phyloP scores from a whole-genome alignment of 2,113 vertebrate genomes.

The Channa maculata region DNA sequence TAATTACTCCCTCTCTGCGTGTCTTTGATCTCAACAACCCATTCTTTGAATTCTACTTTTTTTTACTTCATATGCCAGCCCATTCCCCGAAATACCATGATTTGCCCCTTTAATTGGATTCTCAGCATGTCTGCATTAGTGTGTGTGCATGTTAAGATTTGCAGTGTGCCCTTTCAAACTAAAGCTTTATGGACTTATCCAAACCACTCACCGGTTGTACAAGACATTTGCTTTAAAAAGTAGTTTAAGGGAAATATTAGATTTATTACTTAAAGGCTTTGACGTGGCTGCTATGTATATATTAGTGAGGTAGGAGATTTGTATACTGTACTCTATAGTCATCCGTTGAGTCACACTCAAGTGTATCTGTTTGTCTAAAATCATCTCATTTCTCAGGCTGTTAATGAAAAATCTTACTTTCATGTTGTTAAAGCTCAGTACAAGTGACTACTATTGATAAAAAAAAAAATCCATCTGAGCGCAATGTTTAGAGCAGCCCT shows the following conservation, averaged over 20 bases:
- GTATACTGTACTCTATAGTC: background rate
- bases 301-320: background rate
- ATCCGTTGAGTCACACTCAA: background rate
- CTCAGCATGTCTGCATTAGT: conserved; percentile 37
- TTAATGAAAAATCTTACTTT: background rate
- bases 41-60: conserved; percentile 47
- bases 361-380: no score
- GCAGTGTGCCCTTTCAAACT: conserved; percentile 31
- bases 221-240: conserved; percentile 7
- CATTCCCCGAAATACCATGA: conserved; percentile 69
- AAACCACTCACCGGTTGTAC: conserved; percentile 17
- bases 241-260: conserved; percentile 2
- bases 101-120: conserved; percentile 66
- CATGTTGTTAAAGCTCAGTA: background rate
- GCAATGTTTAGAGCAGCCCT: conserved; percentile 1
- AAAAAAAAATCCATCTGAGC: background rate
- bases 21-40: conserved; percentile 34
- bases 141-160: conserved; percentile 39
- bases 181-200: conserved; percentile 37
- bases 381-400: background rate
- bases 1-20: conserved; percentile 59
- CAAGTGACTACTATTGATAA: background rate
- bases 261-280: conserved; percentile 14
- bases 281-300: conserved; percentile 8
- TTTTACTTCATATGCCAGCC: conserved; percentile 54